Percentiles rank a stretch among this genome's conserved stretches.
These are phyloP conservation scores for Lemur catta DNA, from an alignment of 2,797 vertebrate species.

Conservation along the genomic window DNA sequence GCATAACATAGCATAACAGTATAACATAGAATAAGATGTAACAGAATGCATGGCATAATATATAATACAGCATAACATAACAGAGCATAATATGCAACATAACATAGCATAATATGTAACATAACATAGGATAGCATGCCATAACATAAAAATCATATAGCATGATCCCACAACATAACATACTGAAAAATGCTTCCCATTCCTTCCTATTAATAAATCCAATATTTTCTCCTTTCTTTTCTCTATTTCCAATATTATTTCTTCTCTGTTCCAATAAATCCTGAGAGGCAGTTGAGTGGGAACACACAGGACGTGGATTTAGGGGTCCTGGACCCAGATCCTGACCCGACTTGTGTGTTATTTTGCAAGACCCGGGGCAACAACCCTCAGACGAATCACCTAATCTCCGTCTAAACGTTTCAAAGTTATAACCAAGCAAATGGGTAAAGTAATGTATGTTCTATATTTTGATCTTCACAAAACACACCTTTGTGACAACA, in stretches of 20 bases:
- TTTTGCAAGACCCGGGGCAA: background rate
- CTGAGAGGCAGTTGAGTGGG: fast-evolving
- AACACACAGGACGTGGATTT: too few species aligned
- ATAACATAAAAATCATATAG: background rate
- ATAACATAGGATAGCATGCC: background rate
- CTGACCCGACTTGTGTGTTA: background rate
- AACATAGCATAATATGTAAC: background rate
- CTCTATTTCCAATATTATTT: background rate
- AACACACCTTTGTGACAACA: too few species aligned
- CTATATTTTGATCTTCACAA: background rate
- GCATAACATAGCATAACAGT: too few species aligned
- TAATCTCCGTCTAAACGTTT: background rate
- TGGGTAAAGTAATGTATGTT: background rate
- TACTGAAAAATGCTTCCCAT: fast-evolving
- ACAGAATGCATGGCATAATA: too few species aligned
- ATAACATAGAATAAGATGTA: too few species aligned
- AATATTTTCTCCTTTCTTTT: too few species aligned
- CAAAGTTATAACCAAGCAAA: background rate
- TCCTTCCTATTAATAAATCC: too few species aligned
- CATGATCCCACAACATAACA: background rate
- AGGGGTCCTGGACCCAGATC: background rate
- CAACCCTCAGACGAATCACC: background rate
- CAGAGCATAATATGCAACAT: too few species aligned
- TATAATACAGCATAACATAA: too few species aligned
- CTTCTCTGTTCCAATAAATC: too few species aligned